Conservation (phyloP, 1,140 invertebrate genomes). For the Drosophila aff. region DNA sequence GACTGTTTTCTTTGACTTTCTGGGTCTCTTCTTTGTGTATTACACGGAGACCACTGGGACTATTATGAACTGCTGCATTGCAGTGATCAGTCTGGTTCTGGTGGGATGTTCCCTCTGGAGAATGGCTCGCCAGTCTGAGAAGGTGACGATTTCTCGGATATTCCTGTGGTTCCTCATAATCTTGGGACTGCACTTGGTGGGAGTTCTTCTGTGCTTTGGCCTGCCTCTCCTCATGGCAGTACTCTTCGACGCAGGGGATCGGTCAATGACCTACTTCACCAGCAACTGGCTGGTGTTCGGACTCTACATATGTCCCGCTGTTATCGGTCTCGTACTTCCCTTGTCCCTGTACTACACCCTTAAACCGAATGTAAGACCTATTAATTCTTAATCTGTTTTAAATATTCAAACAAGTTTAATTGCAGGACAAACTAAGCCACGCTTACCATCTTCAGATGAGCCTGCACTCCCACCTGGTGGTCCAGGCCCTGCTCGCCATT, state of each 20-base stretch:
- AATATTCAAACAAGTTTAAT: not conserved
- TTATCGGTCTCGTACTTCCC: slow-evolving; percentile 75
- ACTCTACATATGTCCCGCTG: slow-evolving; percentile 86
- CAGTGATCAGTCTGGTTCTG: slow-evolving; percentile 88
- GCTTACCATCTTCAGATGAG: slow-evolving; percentile 62
- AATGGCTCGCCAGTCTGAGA: slow-evolving; percentile 41
- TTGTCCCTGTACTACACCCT: slow-evolving; percentile 40
- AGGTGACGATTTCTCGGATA: slow-evolving; percentile 28
- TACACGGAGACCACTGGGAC: slow-evolving; percentile 87
- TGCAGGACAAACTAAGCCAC: slow-evolving; percentile 50
- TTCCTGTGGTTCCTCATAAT: slow-evolving; percentile 53
- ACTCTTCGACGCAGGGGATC: slow-evolving; percentile 63
- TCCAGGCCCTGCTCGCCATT: slow-evolving; percentile 49
- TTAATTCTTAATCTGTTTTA: fast-evolving
- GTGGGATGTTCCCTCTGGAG: slow-evolving; percentile 82
- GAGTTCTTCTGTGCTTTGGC: slow-evolving; percentile 83
- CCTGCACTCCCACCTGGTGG: slow-evolving; percentile 55
- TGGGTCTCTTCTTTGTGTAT: slow-evolving; percentile 89
- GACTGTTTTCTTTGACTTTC: slow-evolving; percentile 92
- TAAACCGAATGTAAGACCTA: slow-evolving; percentile 86
- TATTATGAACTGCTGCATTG: slow-evolving; percentile 86
- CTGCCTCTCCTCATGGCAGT: slow-evolving; percentile 86
- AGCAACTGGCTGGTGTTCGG: slow-evolving; percentile 88
- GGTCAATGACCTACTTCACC: slow-evolving; percentile 89
- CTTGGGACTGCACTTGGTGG: slow-evolving; percentile 47